phyloP scores from a whole-genome alignment of 2,888 invertebrate species.

The Xestia c-nigrum region DNA sequence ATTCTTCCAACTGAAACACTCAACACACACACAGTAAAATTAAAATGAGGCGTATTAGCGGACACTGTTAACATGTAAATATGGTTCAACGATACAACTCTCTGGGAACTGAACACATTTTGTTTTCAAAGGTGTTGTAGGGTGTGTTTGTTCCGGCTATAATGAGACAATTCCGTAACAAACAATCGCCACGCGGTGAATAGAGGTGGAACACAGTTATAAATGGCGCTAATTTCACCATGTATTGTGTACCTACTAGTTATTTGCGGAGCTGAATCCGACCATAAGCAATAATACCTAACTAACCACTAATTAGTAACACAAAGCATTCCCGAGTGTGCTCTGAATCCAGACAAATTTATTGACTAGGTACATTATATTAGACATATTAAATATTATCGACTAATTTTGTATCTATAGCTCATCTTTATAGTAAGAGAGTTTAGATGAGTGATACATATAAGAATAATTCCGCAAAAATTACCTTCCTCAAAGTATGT shows the following conservation, averaged over 20 bases:
- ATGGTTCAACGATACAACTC: slow-evolving; percentile 37
- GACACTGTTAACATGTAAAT: slow-evolving; percentile 51
- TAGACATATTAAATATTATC: not conserved
- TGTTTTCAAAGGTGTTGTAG: slow-evolving; percentile 46
- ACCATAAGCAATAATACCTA: slow-evolving; percentile 11
- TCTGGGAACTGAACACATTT: slow-evolving; percentile 53
- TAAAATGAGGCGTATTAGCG: slow-evolving; percentile 47
- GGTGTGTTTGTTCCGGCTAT: slow-evolving; percentile 23
- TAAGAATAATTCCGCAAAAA: slow-evolving; percentile 11
- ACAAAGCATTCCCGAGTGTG: slow-evolving; percentile 16
- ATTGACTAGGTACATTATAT: not conserved
- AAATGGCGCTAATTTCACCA: slow-evolving; percentile 44
- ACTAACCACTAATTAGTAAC: slow-evolving; percentile 34
- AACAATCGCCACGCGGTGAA: slow-evolving; percentile 41
- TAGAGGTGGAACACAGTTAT: slow-evolving; percentile 34
- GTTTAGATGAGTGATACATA: not conserved
- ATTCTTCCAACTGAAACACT: slow-evolving; percentile 29
- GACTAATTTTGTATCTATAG: not conserved
- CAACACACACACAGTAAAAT: slow-evolving; percentile 53
- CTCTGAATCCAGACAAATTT: slow-evolving; percentile 12
- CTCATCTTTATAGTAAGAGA: not conserved
- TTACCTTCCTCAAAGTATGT: slow-evolving; percentile 15
- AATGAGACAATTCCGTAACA: slow-evolving; percentile 49
- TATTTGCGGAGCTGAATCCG: not conserved
- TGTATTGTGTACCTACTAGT: slow-evolving; percentile 6